phyloP scores from a whole-genome alignment of 2,113 vertebrate species.

The Hiodon tergisus region DNA sequence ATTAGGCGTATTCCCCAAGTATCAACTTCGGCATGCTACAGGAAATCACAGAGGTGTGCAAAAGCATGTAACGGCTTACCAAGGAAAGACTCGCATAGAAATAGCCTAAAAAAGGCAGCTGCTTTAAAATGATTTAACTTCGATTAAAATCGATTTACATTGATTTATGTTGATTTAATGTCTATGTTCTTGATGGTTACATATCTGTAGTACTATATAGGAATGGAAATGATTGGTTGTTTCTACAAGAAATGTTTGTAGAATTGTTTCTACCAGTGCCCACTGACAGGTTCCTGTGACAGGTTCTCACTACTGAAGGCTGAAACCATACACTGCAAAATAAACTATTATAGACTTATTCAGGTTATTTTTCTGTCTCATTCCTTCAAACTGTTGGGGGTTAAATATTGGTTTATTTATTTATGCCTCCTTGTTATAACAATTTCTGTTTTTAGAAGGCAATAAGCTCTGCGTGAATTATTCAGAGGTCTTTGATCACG shows the following conservation, averaged over 20 bases:
- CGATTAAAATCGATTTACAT: no score
- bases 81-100: neutral
- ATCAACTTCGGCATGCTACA: neutral
- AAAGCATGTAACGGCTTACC: neutral
- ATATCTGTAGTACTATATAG: neutral
- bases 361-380: no score
- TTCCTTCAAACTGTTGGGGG: no score
- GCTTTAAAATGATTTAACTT: neutral
- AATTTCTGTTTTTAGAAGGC: neutral
- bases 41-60: slow-evolving; percentile 8
- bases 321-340: neutral
- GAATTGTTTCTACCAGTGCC: slow-evolving; percentile 38
- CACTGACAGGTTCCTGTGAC: slow-evolving; percentile 37
- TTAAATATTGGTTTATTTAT: neutral
- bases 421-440: neutral
- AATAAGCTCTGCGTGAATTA: neutral
- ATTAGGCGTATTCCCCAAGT: slow-evolving; percentile 1
- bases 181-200: no score
- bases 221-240: slow-evolving; percentile 18
- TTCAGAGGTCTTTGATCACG: neutral
- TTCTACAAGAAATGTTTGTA: slow-evolving; percentile 37
- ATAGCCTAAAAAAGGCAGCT: neutral
- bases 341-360: no score
- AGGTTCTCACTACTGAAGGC: neutral
- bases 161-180: no score